phyloP scores from a whole-genome alignment of 2,797 vertebrate genomes.

The Eulemur coronatus region DNA sequence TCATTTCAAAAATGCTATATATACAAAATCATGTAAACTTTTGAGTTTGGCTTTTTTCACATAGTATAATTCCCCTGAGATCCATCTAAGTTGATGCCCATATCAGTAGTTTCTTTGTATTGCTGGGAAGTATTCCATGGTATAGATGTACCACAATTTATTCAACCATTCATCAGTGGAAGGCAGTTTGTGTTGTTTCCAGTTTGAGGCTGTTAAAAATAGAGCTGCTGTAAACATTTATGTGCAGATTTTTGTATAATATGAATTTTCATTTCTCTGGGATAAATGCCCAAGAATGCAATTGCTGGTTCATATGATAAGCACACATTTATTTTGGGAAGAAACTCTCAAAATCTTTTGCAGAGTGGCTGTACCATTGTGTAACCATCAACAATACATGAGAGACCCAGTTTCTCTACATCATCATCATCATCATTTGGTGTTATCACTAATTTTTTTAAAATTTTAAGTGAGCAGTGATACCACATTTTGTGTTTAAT shows the following conservation, averaged over 20 bases:
- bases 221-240: background rate
- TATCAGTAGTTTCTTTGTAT: background rate
- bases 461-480: background rate
- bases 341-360: background rate
- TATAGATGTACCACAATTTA: background rate
- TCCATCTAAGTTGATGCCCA: background rate
- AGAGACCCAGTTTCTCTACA: background rate
- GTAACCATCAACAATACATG: background rate
- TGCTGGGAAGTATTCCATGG: background rate
- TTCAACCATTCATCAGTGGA: background rate
- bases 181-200: background rate
- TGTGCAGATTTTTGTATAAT: background rate
- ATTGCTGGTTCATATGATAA: background rate
- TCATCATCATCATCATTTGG: background rate
- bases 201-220: background rate
- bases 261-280: conserved; percentile 7
- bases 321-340: background rate
- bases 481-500: background rate
- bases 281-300: background rate
- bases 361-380: background rate
- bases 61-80: background rate
- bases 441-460: background rate
- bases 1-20: background rate
- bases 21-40: background rate
- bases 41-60: background rate